phyloP scores from a whole-genome alignment of 2,888 invertebrate genomes.

The Vannuccia rotundouncinata region DNA sequence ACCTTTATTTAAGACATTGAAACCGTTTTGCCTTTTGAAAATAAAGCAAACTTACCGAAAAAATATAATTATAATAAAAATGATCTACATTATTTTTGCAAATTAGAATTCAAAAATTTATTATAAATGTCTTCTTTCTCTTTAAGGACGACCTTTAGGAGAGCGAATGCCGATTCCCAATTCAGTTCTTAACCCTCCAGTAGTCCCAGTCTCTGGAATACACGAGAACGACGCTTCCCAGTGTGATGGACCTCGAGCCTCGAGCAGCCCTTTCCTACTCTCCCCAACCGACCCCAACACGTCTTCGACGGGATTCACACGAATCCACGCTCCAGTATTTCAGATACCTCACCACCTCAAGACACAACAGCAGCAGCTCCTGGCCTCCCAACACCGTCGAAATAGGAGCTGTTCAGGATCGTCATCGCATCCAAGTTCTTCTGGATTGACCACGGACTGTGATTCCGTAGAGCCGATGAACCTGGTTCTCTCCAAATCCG shows the following conservation, averaged over 20 bases:
- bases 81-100: no score
- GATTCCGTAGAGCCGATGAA: neutral
- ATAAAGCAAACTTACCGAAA: no score
- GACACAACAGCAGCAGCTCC: neutral
- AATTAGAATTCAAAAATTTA: no score
- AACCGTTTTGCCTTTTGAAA: no score
- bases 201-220: neutral
- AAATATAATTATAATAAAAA: no score
- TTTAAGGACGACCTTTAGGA: constrained; percentile 32
- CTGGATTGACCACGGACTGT: neutral
- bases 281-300: neutral
- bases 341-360: constrained; percentile 5
- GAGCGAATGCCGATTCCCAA: constrained; percentile 37
- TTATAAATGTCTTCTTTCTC: no score
- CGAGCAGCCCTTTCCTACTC: neutral
- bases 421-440: neutral
- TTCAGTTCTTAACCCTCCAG: constrained; percentile 38
- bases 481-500: neutral
- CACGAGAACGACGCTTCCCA: neutral
- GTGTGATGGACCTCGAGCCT: neutral
- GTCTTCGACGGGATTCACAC: neutral
- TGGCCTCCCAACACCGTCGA: neutral
- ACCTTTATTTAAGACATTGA: neutral
- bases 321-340: neutral
- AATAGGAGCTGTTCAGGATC: neutral